phyloP scores from a whole-genome alignment of 2,113 vertebrate species.

The Cololabis saira region DNA sequence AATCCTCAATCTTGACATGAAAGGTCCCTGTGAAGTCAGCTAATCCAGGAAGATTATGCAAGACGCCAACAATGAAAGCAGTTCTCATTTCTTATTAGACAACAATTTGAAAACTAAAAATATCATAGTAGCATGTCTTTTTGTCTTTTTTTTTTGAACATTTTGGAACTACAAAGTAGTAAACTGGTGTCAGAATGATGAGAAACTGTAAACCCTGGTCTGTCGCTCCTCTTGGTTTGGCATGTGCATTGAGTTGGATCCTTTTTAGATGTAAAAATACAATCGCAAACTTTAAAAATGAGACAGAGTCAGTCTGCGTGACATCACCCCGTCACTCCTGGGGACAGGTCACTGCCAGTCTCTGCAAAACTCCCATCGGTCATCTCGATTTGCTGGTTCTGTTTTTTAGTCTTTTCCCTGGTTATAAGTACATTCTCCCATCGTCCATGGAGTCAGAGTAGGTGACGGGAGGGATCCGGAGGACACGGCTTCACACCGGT shows the following conservation, averaged over 20 bases:
- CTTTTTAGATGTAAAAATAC: conserved; percentile 49
- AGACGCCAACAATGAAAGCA: conserved; percentile 38
- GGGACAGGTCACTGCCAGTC: conserved; percentile 8
- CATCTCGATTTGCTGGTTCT: conserved; percentile 8
- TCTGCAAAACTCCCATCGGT: conserved; percentile 22
- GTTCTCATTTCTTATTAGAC: conserved; percentile 48
- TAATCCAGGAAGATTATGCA: conserved; percentile 40
- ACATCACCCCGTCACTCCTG: conserved; percentile 15
- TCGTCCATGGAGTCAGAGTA: conserved; percentile 52
- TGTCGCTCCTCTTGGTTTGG: conserved; percentile 38
- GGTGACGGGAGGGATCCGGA: conserved; percentile 49
- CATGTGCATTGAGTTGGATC: conserved; percentile 38
- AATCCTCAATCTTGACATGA: conserved; percentile 33
- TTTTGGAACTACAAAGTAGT: conserved; percentile 24
- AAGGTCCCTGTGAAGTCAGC: conserved; percentile 18
- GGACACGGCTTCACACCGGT: conserved; percentile 39
- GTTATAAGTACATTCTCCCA: conserved; percentile 40
- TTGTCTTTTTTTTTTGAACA: conserved; percentile 53
- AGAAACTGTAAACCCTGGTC: conserved; percentile 48
- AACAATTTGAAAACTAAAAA: conserved; percentile 33
- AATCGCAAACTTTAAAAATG: conserved; percentile 47
- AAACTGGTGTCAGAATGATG: conserved; percentile 26
- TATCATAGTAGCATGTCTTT: conserved; percentile 28
- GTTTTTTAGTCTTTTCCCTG: conserved; percentile 15
- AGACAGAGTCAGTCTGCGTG: conserved; percentile 27